Percentiles rank a stretch among this genome's conserved stretches.
Conservation (phyloP, 2,888 invertebrate species). For the Molanna angustata region DNA sequence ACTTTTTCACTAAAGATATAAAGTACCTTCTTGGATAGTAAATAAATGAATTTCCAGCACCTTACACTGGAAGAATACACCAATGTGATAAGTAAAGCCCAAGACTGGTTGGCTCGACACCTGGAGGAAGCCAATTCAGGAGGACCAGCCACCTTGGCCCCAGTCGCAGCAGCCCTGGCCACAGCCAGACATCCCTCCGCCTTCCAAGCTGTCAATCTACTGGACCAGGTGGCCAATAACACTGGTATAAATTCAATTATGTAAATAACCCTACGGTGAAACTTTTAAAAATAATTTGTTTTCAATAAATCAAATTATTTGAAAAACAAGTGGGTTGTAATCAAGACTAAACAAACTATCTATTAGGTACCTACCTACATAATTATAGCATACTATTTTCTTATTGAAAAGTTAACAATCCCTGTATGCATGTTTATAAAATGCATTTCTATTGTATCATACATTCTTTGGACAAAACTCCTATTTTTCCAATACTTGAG, state of each 20-base stretch:
- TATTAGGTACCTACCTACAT: too few species aligned
- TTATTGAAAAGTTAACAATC: too few species aligned
- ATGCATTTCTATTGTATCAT: too few species aligned
- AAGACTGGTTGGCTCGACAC: slow-evolving; percentile 70
- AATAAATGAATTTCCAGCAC: slow-evolving; percentile 14
- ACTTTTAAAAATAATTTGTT: too few species aligned
- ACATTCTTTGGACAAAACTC: too few species aligned
- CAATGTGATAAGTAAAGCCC: slow-evolving; percentile 69
- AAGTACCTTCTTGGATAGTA: neutral
- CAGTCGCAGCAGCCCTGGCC: slow-evolving; percentile 70
- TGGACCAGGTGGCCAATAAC: slow-evolving; percentile 52
- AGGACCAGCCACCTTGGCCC: slow-evolving; percentile 71
- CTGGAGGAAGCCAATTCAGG: slow-evolving; percentile 62
- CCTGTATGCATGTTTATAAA: too few species aligned
- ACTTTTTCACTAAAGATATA: neutral
- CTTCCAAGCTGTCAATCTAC: slow-evolving; percentile 40
- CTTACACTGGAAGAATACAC: slow-evolving; percentile 46
- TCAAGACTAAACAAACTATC: too few species aligned
- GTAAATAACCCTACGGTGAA: too few species aligned
- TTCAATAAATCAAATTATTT: too few species aligned
- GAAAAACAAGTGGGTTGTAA: too few species aligned
- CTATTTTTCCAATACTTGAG: too few species aligned
- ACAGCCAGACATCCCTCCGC: slow-evolving; percentile 61
- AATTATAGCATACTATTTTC: too few species aligned
- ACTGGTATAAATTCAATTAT: slow-evolving; percentile 47